Conservation (phyloP, 1,140 invertebrate genomes). For the Proctacanthus coquilletti region DNA sequence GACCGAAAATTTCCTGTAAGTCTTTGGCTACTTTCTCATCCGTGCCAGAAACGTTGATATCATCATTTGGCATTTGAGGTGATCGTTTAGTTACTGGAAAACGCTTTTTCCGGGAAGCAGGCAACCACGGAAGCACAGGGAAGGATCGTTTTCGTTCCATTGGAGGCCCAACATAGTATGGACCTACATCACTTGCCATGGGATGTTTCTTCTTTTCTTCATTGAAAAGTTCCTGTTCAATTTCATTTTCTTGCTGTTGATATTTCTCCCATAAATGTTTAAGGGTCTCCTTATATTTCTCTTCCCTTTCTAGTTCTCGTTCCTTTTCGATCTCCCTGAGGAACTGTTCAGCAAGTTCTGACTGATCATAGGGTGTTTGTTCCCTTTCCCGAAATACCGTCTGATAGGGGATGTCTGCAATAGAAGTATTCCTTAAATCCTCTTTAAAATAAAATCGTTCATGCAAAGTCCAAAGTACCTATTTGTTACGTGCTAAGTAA, state of each 20-base stretch:
- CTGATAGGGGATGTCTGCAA: too few relatives aligned
- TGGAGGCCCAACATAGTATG: constrained; percentile 32
- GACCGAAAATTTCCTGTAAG: constrained; percentile 32
- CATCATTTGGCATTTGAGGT: constrained; percentile 12
- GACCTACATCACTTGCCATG: constrained; percentile 21
- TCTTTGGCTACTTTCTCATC: constrained; percentile 26
- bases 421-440: too few relatives aligned
- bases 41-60: background rate
- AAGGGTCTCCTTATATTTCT: constrained; percentile 38
- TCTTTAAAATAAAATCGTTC: too few relatives aligned
- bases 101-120: constrained; percentile 34
- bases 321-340: constrained; percentile 35
- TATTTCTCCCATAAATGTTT: constrained; percentile 44
- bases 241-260: constrained; percentile 29
- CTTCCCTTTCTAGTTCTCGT: constrained; percentile 26
- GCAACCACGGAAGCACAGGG: constrained; percentile 27
- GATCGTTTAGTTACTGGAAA: constrained; percentile 46
- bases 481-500: too few relatives aligned
- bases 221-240: constrained; percentile 26
- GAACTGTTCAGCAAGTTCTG: constrained; percentile 39
- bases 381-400: constrained; percentile 37
- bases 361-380: constrained; percentile 29
- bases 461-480: too few relatives aligned
- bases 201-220: constrained; percentile 36
- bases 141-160: constrained; percentile 30